These are phyloP conservation scores for Aythya baeri DNA, from an alignment of 2,113 vertebrate species.

Conservation along the genomic window DNA sequence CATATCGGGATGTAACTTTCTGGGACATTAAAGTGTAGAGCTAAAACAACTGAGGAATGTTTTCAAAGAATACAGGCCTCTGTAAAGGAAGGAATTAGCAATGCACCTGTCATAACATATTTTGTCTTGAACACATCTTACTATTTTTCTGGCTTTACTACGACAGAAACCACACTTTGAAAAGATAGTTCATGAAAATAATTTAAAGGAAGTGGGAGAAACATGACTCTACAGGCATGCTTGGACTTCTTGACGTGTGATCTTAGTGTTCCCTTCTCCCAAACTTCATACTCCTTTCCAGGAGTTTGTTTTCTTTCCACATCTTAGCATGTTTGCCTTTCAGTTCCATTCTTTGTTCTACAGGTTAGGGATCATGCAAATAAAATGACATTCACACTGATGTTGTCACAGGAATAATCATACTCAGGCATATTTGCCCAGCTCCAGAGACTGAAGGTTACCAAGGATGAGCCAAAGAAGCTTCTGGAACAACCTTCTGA, in stretches of 20 bases:
- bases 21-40: neutral
- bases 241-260: neutral
- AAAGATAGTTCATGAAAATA: neutral
- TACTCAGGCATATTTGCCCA: fast-evolving
- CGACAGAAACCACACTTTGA: neutral
- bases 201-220: neutral
- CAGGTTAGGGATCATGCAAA: neutral
- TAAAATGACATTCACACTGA: neutral
- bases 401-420: neutral
- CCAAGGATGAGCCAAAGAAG: neutral
- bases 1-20: neutral
- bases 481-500: neutral
- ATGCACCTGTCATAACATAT: neutral
- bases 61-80: neutral
- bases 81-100: neutral
- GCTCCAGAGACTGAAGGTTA: neutral
- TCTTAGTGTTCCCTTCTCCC: neutral
- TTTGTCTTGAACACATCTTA: neutral
- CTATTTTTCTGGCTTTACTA: neutral
- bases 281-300: neutral
- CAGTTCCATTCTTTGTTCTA: neutral
- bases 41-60: neutral
- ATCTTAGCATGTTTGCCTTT: neutral
- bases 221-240: neutral
- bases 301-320: neutral